Base-by-base conservation (phyloP, 2,888 invertebrate species). In the Mesorhabditis spiculigera region DNA sequence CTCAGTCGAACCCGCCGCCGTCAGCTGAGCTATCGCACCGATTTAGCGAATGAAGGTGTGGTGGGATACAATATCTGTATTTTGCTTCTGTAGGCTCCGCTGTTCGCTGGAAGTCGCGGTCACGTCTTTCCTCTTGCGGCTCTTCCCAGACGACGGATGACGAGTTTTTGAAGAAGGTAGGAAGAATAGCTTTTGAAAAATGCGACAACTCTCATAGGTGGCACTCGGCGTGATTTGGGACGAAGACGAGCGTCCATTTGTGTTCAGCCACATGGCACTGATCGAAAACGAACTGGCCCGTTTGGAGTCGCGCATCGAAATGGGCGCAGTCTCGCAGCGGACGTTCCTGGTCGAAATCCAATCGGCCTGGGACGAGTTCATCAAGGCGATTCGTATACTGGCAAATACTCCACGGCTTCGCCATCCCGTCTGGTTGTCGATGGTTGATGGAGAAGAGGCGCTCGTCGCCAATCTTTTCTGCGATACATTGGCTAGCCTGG, bases 201-300 rank as follows among this genome's bases (percentile, higher is more conserved):
- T 6, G 8, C 16, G n/a, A 63, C 6, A 16, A 50, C 64, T 78
- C 5, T 71, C 76, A 58, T 74, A 75, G 68, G 75, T 75, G 44
- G 5, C 66, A 63, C 16, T 43, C 41, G 44, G 13, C 42, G 42
- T 42, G 42, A n/a, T 41, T 28, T 16, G 42, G 16, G 44, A 68
- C 16, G 62, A 42, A 42, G 28, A 65, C 16, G 65, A 65, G 43
- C 42, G 63, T 50, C 5, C 28, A 28, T 4, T 45, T 45, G 42
- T n/a, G 41, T 72, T 81, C 50, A 71, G 79, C 70, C 83, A 83
- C 73, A 83, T 83, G 69, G 78, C 82, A 8, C 72, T 84, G 43
- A 73, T 83, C 63, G 83, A 83, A 66, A 67, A 72, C 5, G 83
- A 83, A 65, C 73, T 83, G 71, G 61, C 70, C 16, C 69, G 76